These are phyloP conservation scores for Nasonia vitripennis DNA, from an alignment of 1,140 invertebrate species.

Conservation along the genomic window DNA sequence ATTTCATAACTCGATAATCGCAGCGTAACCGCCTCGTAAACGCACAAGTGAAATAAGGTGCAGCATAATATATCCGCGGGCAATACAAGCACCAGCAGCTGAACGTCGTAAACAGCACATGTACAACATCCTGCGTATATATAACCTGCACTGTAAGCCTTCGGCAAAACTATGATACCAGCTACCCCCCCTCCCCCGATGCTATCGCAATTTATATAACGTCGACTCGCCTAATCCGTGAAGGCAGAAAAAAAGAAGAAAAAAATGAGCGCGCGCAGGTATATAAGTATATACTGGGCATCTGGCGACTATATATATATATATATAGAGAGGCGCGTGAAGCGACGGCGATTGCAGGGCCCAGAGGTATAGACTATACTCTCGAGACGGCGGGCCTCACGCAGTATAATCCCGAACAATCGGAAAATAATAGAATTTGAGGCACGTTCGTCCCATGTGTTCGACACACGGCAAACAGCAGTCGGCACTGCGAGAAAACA, in stretches of 20 bases:
- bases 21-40: too few species aligned
- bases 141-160: background rate
- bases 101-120: too few species aligned
- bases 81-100: too few species aligned
- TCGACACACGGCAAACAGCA: slow-evolving; percentile 35
- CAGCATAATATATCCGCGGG: background rate
- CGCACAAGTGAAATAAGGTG: background rate
- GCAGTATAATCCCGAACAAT: slow-evolving; percentile 5
- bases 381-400: too few species aligned
- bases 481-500: background rate
- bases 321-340: background rate
- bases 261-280: too few species aligned
- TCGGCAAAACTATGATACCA: background rate
- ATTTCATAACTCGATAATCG: too few species aligned
- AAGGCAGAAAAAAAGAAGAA: too few species aligned
- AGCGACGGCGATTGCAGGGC: background rate
- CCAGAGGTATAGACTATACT: too few species aligned
- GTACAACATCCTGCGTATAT: too few species aligned
- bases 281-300: too few species aligned
- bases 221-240: background rate
- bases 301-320: background rate
- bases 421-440: slow-evolving; percentile 47
- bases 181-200: background rate
- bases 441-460: slow-evolving; percentile 44
- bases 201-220: background rate